Evolutionary conservation across 1,140 invertebrate genomes (phyloP), one percentile per base, ranked within the genome.

Genomic region (Watersipora subatra): DNA sequence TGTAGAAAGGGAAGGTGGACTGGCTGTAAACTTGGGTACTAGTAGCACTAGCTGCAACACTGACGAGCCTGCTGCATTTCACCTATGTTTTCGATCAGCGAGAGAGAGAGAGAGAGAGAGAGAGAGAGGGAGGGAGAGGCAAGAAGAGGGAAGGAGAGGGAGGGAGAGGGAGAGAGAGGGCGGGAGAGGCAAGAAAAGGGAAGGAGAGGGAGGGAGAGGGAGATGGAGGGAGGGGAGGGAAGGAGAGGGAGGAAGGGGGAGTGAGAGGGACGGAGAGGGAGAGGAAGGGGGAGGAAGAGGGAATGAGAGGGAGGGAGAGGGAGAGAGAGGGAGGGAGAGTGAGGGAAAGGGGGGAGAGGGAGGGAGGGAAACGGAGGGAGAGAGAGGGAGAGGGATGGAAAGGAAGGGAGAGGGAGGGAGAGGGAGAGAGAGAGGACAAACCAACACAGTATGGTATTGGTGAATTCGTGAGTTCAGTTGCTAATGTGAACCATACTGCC

Each of bases 91-190:
- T 29, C 22, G 20, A 65, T 30, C 67, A 67, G 72, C 72, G 66
- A 75, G 66, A 34, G 73, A 75, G 15, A 62, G 62, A 28, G 59
- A 65, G 59, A 19, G 25, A 63, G 17, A 63, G 19, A 28, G 17
- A 65, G 2, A 65, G 22, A 65, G 19, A 63, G 17, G 25, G 28
- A n/a, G n/a, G n/a, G n/a, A n/a, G n/a, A n/a, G n/a, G n/a, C n/a
- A n/a, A n/a, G n/a, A n/a, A n/a, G n/a, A 34, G n/a, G 27, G 59
- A 30, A 61, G 28, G 0, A 29, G 27, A 30, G 28, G 22, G 34
- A 65, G 2, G 26, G 61, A 25, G 29, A 26, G 61, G 22, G 58
- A 61, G 15, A 61, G 15, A 15, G n/a, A 24, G 15, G 15, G 15
- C n/a, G 22, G 15, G n/a, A 24, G 22, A 24, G n/a, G 22, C 17